Evolutionary conservation across 1,140 invertebrate species (phyloP).

Genomic region (Cotesia chilonis): DNA sequence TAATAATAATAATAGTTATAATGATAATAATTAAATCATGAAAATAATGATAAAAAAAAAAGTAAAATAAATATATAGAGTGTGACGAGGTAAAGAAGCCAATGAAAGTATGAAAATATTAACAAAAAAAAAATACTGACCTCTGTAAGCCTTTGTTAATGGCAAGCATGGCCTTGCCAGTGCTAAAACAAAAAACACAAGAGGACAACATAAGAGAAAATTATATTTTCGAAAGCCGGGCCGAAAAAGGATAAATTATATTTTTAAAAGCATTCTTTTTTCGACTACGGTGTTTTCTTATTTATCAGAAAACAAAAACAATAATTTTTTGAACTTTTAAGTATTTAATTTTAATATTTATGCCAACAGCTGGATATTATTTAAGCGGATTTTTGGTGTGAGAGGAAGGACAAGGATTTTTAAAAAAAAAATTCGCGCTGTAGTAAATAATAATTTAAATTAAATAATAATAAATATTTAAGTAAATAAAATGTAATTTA

Average conservation of each 20-base stretch:
- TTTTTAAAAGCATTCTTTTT: conserved; percentile 35
- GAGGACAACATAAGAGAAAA: conserved; percentile 66
- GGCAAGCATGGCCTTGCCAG: conserved; percentile 84
- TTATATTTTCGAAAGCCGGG: conserved; percentile 47
- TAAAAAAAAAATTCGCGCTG: conserved; percentile 27
- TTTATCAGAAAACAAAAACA: not conserved
- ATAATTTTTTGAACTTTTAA: conserved; percentile 30
- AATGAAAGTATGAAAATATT: conserved; percentile 42
- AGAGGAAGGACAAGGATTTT: conserved; percentile 25
- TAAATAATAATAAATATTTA: not conserved
- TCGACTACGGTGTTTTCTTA: conserved; percentile 30
- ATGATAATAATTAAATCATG: not conserved
- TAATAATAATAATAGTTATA: not conserved
- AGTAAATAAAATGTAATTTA: not conserved
- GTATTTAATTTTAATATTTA: conserved; percentile 27
- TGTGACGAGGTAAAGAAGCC: conserved; percentile 22
- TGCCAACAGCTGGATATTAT: conserved; percentile 28
- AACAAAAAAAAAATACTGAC: conserved; percentile 72
- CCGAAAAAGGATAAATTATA: conserved; percentile 49
- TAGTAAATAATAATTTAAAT: not conserved
- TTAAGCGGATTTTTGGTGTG: conserved; percentile 36
- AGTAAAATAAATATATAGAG: not conserved
- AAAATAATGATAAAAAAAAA: not conserved
- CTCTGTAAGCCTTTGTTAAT: conserved; percentile 89
- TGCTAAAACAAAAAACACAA: conserved; percentile 74